A percentile compares a stretch with the other conserved stretches of the same genome.
These are phyloP conservation scores for Thysanoteuthis rhombus DNA, from an alignment of 2,888 invertebrate species.

Conservation along the genomic window DNA sequence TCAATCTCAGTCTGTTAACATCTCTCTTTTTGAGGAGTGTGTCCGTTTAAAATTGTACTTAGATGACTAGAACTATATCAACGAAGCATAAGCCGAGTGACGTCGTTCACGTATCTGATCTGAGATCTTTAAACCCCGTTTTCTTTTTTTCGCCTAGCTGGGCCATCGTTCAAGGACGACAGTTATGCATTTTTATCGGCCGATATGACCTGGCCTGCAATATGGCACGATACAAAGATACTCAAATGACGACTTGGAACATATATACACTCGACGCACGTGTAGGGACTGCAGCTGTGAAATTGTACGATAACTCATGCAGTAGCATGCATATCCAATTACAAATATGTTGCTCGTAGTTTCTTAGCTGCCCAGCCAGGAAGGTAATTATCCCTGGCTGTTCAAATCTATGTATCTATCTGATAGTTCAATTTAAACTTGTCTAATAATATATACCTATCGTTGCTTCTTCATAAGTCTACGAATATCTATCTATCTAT, in stretches of 20 bases:
- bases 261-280: not conserved
- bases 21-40: not conserved
- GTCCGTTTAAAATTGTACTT: too few relatives aligned
- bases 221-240: not conserved
- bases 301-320: not conserved
- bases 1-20: not conserved
- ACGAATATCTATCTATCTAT: too few relatives aligned
- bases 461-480: too few relatives aligned
- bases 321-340: not conserved
- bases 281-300: not conserved
- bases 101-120: not conserved
- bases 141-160: not conserved
- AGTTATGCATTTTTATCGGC: not conserved
- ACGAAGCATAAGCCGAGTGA: not conserved
- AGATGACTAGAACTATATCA: not conserved
- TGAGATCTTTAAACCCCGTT: not conserved
- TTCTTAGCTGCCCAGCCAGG: too few relatives aligned
- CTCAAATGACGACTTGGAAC: not conserved
- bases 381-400: too few relatives aligned
- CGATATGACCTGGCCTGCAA: not conserved
- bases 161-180: not conserved
- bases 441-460: too few relatives aligned
- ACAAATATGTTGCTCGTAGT: not conserved
- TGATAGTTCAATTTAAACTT: too few relatives aligned
- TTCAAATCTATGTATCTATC: too few relatives aligned